phyloP scores from a whole-genome alignment of 2,113 vertebrate genomes.

The Chitala chitala region DNA sequence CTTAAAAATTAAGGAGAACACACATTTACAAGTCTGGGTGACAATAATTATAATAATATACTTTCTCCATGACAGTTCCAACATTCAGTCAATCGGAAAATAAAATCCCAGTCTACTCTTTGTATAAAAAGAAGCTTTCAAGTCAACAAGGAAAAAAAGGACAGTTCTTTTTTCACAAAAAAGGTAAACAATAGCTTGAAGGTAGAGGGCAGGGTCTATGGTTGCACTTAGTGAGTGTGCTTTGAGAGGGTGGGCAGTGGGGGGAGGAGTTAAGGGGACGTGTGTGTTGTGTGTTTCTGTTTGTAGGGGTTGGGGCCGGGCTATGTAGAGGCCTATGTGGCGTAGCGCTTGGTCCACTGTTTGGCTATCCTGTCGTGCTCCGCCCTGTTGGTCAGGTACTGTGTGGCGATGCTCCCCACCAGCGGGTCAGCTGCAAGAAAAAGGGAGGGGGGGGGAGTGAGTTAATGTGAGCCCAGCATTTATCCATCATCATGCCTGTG shows the following conservation, averaged over 20 bases:
- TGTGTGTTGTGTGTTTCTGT: background rate
- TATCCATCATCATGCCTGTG: too few species aligned
- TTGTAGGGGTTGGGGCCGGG: slow-evolving; percentile 20
- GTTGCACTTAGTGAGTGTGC: slow-evolving; percentile 98
- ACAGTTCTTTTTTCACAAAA: slow-evolving; percentile 68
- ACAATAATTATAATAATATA: slow-evolving; percentile 68
- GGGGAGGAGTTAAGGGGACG: slow-evolving; percentile 36
- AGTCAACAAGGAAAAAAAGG: slow-evolving; percentile 46
- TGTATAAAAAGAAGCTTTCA: slow-evolving; percentile 51
- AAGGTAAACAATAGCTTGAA: slow-evolving; percentile 66
- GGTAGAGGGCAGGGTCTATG: slow-evolving; percentile 61
- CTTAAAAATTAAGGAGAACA: slow-evolving; percentile 52
- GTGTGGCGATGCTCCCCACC: slow-evolving; percentile 85
- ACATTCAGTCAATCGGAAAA: slow-evolving; percentile 77
- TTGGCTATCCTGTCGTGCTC: slow-evolving; percentile 88
- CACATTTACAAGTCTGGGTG: slow-evolving; percentile 72
- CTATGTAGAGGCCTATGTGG: slow-evolving; percentile 61
- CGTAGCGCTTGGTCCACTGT: slow-evolving; percentile 89
- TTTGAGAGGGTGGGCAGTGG: slow-evolving; percentile 75
- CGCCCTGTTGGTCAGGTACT: slow-evolving; percentile 88
- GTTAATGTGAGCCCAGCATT: too few species aligned
- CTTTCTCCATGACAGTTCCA: slow-evolving; percentile 76
- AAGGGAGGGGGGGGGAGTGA: slow-evolving; percentile 28
- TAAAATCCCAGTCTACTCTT: slow-evolving; percentile 56
- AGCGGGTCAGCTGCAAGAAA: slow-evolving; percentile 76